Evolutionary conservation across 2,797 vertebrate species (phyloP).

Genomic region (Smutsia temminckii): DNA sequence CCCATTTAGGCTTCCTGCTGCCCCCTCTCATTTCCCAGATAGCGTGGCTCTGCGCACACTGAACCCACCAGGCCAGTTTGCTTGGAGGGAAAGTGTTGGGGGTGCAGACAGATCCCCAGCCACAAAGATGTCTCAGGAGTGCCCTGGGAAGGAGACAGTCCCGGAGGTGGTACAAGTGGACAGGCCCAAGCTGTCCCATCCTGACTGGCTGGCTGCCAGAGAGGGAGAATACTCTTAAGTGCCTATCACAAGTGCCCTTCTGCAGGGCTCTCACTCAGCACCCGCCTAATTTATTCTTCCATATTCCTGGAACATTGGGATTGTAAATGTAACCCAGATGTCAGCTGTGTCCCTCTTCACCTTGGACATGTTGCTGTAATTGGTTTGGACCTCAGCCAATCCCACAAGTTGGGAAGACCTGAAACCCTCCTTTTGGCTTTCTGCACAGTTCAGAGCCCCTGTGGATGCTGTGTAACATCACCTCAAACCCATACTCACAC

Average conservation of each 20-base stretch:
- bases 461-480: not conserved
- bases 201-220: conserved; percentile 43
- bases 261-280: conserved; percentile 63
- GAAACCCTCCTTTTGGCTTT: conserved; percentile 58
- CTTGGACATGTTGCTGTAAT: conserved; percentile 78
- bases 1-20: not conserved
- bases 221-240: conserved; percentile 48
- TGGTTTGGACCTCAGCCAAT: conserved; percentile 76
- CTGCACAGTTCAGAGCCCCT: conserved; percentile 45
- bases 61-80: not conserved
- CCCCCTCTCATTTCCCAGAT: not conserved
- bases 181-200: not conserved
- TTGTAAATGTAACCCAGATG: conserved; percentile 79
- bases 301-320: conserved; percentile 66
- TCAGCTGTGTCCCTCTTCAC: conserved; percentile 71
- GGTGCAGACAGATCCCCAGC: not conserved
- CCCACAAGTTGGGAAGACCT: conserved; percentile 70
- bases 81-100: not conserved
- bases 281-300: conserved; percentile 64
- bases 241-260: conserved; percentile 8
- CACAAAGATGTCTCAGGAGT: not conserved
- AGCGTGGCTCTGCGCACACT: accelerated
- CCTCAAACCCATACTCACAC: not conserved
- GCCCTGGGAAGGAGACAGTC: not conserved
- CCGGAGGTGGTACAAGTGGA: not conserved